Evolutionary conservation across 1,140 invertebrate genomes (phyloP).

Genomic region (Meloidogyne chitwoodi): DNA sequence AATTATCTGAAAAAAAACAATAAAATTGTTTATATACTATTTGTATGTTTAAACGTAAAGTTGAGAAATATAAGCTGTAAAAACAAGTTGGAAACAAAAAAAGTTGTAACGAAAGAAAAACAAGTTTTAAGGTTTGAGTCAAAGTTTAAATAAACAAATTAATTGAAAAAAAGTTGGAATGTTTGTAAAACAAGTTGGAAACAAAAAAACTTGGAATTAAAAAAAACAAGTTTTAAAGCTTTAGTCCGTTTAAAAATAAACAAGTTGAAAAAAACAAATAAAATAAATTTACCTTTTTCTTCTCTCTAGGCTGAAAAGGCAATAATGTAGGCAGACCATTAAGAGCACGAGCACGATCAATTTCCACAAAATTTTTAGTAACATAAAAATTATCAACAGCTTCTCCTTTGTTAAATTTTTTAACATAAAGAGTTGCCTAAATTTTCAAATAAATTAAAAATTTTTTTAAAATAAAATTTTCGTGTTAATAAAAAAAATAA

Average conservation of each 20-base stretch:
- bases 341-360: slow-evolving; percentile 22
- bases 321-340: slow-evolving; percentile 15
- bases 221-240: neutral
- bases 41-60: too few relatives aligned
- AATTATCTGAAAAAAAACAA: slow-evolving; percentile 13
- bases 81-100: too few relatives aligned
- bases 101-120: too few relatives aligned
- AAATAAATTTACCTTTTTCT: slow-evolving; percentile 14
- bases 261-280: too few relatives aligned
- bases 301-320: slow-evolving; percentile 27
- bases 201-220: neutral
- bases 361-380: slow-evolving; percentile 19
- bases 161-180: too few relatives aligned
- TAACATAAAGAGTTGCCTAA: slow-evolving; percentile 35
- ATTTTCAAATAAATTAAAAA: neutral
- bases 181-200: too few relatives aligned
- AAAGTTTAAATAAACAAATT: too few relatives aligned
- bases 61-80: too few relatives aligned
- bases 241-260: neutral
- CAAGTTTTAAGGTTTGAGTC: too few relatives aligned
- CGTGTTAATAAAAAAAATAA: too few relatives aligned
- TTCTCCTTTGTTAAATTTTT: slow-evolving; percentile 18
- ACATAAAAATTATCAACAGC: slow-evolving; percentile 36
- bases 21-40: too few relatives aligned
- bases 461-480: neutral